A percentile compares a stretch with the other conserved stretches of the same genome.
These are phyloP conservation scores for Bubo blakistoni DNA, from an alignment of 2,113 vertebrate genomes.

Conservation along the genomic window DNA sequence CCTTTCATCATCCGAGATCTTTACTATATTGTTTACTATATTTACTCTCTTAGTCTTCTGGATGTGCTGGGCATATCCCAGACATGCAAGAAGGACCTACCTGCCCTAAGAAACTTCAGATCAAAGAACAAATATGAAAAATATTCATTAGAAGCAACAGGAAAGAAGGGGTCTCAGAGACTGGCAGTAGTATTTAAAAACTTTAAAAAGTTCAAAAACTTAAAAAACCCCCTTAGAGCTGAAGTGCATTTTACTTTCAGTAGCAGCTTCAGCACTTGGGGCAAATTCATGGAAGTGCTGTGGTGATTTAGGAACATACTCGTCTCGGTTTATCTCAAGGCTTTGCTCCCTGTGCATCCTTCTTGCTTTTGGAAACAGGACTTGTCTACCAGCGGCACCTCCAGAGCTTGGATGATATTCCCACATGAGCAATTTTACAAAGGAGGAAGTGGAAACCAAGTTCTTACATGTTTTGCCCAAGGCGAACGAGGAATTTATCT, in stretches of 20 bases:
- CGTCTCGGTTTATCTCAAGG: rapidly evolving
- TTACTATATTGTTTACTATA: background rate
- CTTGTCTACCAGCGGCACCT: background rate
- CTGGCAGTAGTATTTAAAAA: background rate
- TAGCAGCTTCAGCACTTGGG: background rate
- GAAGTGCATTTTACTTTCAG: background rate
- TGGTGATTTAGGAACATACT: background rate
- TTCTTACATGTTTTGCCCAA: background rate
- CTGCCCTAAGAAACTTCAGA: background rate
- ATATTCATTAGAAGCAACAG: background rate
- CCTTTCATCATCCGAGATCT: background rate
- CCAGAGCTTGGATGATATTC: background rate
- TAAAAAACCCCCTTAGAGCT: background rate
- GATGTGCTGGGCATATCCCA: background rate
- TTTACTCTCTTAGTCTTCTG: background rate
- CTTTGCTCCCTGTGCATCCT: background rate
- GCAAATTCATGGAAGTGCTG: background rate
- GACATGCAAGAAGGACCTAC: background rate
- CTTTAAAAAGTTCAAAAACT: too few species aligned
- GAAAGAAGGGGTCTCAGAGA: background rate
- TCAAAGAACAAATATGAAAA: background rate
- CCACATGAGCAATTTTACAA: background rate
- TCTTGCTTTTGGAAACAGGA: background rate
- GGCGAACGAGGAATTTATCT: background rate
- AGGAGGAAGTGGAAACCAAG: background rate